Base-by-base conservation (phyloP, 2,113 vertebrate species). In the Toxotes chatareus region DNA sequence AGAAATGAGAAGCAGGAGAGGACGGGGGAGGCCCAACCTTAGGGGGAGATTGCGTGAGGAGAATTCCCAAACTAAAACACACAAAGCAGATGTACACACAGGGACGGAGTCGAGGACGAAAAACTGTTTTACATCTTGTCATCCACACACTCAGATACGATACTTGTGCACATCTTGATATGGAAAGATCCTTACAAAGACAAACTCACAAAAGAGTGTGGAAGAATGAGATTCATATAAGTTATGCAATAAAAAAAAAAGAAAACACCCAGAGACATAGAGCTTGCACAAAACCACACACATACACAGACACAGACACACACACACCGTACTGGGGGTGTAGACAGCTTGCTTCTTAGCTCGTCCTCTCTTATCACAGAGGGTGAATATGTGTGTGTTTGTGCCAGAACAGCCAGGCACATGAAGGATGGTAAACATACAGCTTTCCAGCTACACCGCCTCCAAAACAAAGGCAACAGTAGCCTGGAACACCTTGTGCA, bases 41-140 rank as follows among this genome's bases (percentile, higher is more conserved):
- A 19, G 55, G 73, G 69, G 55, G 44, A 70, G 76, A 47, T 86
- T 68, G 70, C 88, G 84, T 92, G 91, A 89, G 86, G 85, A 88
- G 88, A 91, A 70, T 85, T 84, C 70, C 63, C 84, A 83, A 89
- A 74, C 74, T 49, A 16, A 70, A 81, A 55, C 77, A 38, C 55
- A 66, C 4, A 16, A 44, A 63, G 36, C 72, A 16, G 34, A 57
- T 44, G 19, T 11, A 13, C 42, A 59, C 67, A 42, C 5, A 3
- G 36, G 32, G 72, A 32, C 17, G 6, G 57, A 53, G 49, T 46
- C 17, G 40, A 76, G 75, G 84, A 34, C 21, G 3, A 68, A 68
- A 53, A 76, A 64, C 27, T 16, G 8, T 53, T 85, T 62, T 49
- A 69, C 67, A 76, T 79, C 66, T 67, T 36, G 56, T 75, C 71